Evolutionary conservation across 2,797 vertebrate genomes (phyloP).

Genomic region (Apogon hyalosoma): DNA sequence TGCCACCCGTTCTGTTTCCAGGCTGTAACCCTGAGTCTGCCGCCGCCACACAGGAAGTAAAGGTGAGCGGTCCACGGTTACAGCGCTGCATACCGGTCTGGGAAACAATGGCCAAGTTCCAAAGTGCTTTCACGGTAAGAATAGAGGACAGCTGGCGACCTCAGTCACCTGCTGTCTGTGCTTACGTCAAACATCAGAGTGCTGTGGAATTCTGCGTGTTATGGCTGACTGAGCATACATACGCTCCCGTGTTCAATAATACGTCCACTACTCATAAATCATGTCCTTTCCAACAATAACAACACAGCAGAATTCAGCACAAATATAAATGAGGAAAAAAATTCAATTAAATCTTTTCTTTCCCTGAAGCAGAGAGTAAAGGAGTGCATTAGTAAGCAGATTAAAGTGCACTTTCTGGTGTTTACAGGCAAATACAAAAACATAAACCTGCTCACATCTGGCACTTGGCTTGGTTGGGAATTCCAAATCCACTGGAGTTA

Average conservation of each 20-base stretch:
- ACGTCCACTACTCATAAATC: neutral
- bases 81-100: conserved; percentile 7
- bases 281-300: neutral
- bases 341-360: conserved; percentile 25
- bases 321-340: conserved; percentile 9
- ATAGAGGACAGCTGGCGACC: conserved; percentile 68
- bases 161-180: conserved; percentile 64
- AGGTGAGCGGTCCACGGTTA: conserved; percentile 36
- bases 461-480: conserved; percentile 14
- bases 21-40: conserved; percentile 23
- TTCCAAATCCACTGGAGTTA: conserved; percentile 20
- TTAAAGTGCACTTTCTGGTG: conserved; percentile 44
- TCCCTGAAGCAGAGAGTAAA: conserved; percentile 17
- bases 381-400: conserved; percentile 35
- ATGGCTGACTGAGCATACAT: conserved; percentile 1
- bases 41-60: conserved; percentile 42
- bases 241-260: conserved; percentile 5
- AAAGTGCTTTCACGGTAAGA: conserved; percentile 57
- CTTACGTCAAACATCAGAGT: conserved; percentile 33
- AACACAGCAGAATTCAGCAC: conserved; percentile 6
- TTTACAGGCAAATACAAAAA: conserved; percentile 37
- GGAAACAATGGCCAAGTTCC: conserved; percentile 59
- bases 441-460: conserved; percentile 51
- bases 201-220: conserved; percentile 7
- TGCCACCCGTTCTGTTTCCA: conserved; percentile 63